Percentiles rank a stretch among this genome's conserved stretches.
Conservation (phyloP, 2,888 invertebrate species). For the Tortrix viridana region DNA sequence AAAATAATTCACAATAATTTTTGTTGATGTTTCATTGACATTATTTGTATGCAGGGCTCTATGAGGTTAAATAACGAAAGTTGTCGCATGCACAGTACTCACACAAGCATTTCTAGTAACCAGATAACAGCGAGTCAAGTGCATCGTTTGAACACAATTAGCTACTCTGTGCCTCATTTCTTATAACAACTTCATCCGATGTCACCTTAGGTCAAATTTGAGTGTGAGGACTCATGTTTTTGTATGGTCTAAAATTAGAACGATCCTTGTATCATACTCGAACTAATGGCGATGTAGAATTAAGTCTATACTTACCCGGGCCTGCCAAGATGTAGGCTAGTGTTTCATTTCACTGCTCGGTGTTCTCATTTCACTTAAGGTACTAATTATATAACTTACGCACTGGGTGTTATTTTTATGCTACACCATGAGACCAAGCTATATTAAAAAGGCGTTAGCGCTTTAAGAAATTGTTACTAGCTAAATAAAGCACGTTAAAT, state of each 20-base stretch:
- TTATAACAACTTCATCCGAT: constrained; percentile 30
- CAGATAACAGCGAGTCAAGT: neutral
- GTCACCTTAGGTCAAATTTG: constrained; percentile 45
- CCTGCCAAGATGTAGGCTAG: constrained; percentile 67
- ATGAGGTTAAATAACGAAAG: too few species aligned
- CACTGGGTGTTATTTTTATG: constrained; percentile 72
- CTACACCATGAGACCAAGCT: constrained; percentile 48
- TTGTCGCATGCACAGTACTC: neutral
- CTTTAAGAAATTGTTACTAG: neutral
- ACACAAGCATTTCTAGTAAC: neutral
- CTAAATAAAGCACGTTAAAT: neutral
- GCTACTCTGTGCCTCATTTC: constrained; percentile 4
- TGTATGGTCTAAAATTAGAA: constrained; percentile 46
- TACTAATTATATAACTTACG: constrained; percentile 72
- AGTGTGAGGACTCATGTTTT: constrained; percentile 47
- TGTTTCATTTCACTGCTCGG: constrained; percentile 68
- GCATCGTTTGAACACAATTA: neutral
- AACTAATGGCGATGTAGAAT: constrained; percentile 38
- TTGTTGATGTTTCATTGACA: too few species aligned
- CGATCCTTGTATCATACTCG: constrained; percentile 23
- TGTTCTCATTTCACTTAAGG: constrained; percentile 70
- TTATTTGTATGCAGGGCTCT: too few species aligned
- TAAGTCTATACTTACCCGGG: constrained; percentile 47
- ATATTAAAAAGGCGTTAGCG: neutral
- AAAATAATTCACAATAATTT: too few species aligned